Conservation (phyloP, 2,113 vertebrate genomes). For the Catharus minimus region DNA sequence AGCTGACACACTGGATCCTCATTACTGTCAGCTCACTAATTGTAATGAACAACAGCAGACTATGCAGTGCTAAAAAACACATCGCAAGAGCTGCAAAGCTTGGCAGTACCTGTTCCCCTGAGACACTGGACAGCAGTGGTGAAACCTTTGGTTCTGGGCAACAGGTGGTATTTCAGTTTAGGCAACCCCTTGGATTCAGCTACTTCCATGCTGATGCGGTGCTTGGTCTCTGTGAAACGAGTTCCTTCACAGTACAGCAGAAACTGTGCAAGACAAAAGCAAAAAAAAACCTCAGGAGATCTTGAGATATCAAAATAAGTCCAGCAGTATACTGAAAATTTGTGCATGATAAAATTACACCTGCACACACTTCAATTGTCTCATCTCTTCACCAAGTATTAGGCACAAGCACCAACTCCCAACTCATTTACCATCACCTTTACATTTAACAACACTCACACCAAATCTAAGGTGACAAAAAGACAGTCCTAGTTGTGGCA, state of each 20-base stretch:
- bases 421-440: background rate
- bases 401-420: background rate
- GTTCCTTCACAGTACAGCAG: constrained; percentile 97
- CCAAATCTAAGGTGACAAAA: background rate
- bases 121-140: constrained; percentile 96
- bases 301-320: background rate
- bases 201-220: constrained; percentile 97
- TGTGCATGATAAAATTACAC: background rate
- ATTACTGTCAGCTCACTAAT: background rate
- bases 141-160: constrained; percentile 96
- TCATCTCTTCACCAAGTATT: background rate
- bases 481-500: background rate
- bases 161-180: constrained; percentile 92
- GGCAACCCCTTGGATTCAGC: constrained; percentile 94
- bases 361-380: background rate
- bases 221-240: constrained; percentile 96
- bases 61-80: background rate
- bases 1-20: background rate
- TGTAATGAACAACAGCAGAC: background rate
- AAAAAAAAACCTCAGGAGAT: background rate
- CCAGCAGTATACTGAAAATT: background rate
- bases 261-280: constrained; percentile 77
- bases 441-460: background rate
- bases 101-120: constrained; percentile 87
- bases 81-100: background rate